These are phyloP conservation scores for Ptyas mucosa DNA, from an alignment of 2,113 vertebrate species.

Conservation along the genomic window DNA sequence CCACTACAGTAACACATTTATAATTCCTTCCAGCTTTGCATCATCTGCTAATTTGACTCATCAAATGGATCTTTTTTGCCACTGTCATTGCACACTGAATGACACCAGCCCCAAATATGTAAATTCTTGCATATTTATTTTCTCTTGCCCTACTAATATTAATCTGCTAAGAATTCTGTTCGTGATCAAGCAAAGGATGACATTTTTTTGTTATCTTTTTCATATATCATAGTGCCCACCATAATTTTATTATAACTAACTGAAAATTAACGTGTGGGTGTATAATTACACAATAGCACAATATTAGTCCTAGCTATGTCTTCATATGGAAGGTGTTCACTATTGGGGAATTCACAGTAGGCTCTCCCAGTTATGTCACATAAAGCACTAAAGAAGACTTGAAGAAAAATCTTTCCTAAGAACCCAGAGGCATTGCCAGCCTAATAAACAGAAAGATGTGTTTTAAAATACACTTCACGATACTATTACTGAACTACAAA, in stretches of 20 bases:
- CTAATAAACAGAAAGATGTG: neutral
- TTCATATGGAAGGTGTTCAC: neutral
- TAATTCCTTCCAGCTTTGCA: neutral
- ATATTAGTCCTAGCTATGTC: neutral
- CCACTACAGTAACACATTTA: neutral
- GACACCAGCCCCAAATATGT: neutral
- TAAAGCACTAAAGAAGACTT: neutral
- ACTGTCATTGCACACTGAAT: neutral
- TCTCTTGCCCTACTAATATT: neutral
- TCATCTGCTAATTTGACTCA: neutral
- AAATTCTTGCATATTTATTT: neutral
- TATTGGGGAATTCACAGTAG: neutral
- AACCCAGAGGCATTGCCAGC: neutral
- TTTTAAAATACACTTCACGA: neutral
- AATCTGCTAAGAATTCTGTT: neutral
- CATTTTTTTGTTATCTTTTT: neutral
- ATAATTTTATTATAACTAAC: neutral
- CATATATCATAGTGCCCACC: neutral
- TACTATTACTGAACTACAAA: neutral
- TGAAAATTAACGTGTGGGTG: neutral
- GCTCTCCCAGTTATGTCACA: neutral
- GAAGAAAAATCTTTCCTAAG: neutral
- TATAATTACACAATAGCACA: neutral
- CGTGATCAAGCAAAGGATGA: neutral
- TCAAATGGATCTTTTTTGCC: neutral